phyloP scores from a whole-genome alignment of 2,113 vertebrate species.

The Myrmophylax atrothorax region DNA sequence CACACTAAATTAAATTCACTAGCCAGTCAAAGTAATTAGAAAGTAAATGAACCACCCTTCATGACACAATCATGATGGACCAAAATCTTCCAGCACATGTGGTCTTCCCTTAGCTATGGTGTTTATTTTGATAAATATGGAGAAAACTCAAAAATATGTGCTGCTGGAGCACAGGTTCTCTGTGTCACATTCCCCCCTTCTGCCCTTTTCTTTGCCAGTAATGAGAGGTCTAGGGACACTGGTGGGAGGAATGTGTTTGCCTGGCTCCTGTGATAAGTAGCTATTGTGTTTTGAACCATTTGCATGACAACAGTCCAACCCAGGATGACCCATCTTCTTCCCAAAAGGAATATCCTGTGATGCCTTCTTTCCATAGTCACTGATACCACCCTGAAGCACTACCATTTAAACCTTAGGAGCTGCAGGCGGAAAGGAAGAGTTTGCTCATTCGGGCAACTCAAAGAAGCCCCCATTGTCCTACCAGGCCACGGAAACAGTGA shows the following conservation, averaged over 20 bases:
- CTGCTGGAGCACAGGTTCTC: not conserved
- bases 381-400: slow-evolving; percentile 23
- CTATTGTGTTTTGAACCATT: slow-evolving; percentile 52
- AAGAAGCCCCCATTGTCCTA: slow-evolving; percentile 61
- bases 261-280: slow-evolving; percentile 27
- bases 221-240: not conserved
- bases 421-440: slow-evolving; percentile 22
- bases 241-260: not conserved
- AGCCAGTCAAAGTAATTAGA: not conserved
- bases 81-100: not conserved
- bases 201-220: not conserved
- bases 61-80: not conserved
- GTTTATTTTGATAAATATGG: not conserved
- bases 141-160: not conserved
- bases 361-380: slow-evolving; percentile 49
- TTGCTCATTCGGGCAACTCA: slow-evolving; percentile 31
- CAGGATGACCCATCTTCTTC: slow-evolving; percentile 49
- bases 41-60: not conserved
- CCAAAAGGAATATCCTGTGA: slow-evolving; percentile 49
- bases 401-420: slow-evolving; percentile 2
- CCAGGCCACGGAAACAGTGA: slow-evolving; percentile 60
- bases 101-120: not conserved
- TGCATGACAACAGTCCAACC: slow-evolving; percentile 63
- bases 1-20: slow-evolving; percentile 9
- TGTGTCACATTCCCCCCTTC: not conserved